These are phyloP conservation scores for Aegotheles bennettii DNA, from an alignment of 2,113 vertebrate species.

Conservation along the genomic window DNA sequence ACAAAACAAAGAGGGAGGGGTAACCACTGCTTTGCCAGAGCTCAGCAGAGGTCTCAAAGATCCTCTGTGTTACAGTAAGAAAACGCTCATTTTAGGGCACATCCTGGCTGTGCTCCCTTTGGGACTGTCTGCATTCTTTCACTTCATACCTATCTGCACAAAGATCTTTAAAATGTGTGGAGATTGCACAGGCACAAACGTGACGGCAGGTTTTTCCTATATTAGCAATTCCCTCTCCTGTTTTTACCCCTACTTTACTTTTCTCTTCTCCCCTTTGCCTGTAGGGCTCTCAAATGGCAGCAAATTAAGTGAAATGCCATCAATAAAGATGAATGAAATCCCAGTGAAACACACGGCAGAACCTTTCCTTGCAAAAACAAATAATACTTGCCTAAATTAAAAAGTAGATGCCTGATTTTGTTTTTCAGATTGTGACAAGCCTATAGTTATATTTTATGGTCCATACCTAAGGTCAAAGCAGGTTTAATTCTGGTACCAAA, in stretches of 20 bases:
- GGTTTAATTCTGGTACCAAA: neutral
- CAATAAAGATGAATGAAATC: slow-evolving; percentile 53
- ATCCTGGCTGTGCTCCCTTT: neutral
- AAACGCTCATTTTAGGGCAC: neutral
- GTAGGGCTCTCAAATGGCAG: slow-evolving; percentile 41
- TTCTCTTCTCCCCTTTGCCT: slow-evolving; percentile 8
- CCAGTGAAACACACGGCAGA: slow-evolving; percentile 2
- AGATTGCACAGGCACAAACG: neutral
- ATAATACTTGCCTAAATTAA: neutral
- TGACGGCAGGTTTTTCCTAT: neutral
- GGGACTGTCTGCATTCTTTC: neutral
- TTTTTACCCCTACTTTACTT: slow-evolving; percentile 20
- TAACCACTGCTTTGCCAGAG: neutral
- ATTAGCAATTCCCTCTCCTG: neutral
- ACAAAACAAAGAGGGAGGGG: neutral
- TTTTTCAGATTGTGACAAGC: neutral
- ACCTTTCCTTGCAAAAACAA: neutral
- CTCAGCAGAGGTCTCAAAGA: neutral
- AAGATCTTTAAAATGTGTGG: neutral
- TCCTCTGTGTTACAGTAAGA: neutral
- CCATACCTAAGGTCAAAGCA: neutral
- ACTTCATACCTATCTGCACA: neutral
- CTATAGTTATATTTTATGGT: neutral
- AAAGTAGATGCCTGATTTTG: neutral
- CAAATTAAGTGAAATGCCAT: slow-evolving; percentile 53